phyloP scores from a whole-genome alignment of 2,888 invertebrate genomes.

The Megalurothrips usitatus region DNA sequence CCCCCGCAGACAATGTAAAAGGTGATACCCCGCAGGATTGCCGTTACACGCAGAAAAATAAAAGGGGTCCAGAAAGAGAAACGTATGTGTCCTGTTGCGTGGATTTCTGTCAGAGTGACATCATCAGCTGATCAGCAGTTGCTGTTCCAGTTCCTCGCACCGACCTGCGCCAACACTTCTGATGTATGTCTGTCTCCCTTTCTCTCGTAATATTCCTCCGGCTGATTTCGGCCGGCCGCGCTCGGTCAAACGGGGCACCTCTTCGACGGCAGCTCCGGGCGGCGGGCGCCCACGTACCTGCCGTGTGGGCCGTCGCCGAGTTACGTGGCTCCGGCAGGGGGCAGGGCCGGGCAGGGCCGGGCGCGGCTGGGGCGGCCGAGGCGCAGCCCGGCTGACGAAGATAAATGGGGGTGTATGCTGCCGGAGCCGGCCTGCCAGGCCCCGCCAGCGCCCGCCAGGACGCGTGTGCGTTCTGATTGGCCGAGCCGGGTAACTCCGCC shows the following conservation, averaged over 20 bases:
- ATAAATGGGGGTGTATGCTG: not conserved
- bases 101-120: too few relatives aligned
- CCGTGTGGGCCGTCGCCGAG: not conserved
- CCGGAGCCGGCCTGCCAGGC: not conserved
- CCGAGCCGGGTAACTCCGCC: not conserved
- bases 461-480: constrained; percentile 12
- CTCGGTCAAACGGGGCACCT: too few relatives aligned
- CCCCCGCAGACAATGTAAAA: not conserved
- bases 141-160: too few relatives aligned
- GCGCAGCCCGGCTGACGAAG: constrained; percentile 19
- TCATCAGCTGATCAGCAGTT: too few relatives aligned
- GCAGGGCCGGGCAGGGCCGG: not conserved
- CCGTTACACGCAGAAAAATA: not conserved
- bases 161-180: too few relatives aligned
- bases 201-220: not conserved
- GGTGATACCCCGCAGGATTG: not conserved
- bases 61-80: not conserved
- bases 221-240: not conserved
- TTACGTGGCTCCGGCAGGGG: not conserved
- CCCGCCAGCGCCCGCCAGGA: not conserved
- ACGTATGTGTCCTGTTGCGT: too few relatives aligned
- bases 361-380: not conserved
- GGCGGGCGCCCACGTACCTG: not conserved
- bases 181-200: not conserved
- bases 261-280: not conserved